Evolutionary conservation across 35 echinoderm and acorn worm species (phyloP).

Genomic region (Stichopus chloronotus): DNA sequence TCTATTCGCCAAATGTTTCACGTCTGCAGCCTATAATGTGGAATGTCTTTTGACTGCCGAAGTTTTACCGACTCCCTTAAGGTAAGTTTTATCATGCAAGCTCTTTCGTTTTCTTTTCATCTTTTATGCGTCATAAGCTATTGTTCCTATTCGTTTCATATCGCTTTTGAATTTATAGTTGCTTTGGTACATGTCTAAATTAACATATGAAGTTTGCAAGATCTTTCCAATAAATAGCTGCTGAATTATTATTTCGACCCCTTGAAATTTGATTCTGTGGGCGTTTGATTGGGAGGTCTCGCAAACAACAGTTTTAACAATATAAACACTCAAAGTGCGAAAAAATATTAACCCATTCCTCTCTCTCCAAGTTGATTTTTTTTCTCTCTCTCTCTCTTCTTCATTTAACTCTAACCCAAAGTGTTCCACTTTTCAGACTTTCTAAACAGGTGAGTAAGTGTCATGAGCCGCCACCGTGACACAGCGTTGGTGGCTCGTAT

Average conservation of each 20-base stretch:
- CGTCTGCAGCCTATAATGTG: slow-evolving; percentile 45
- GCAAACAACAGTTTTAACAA: too few species aligned
- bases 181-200: neutral
- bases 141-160: neutral
- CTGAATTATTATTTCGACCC: neutral
- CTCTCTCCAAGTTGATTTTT: neutral
- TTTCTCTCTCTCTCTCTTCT: neutral
- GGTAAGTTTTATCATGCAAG: neutral
- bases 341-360: neutral
- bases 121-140: too few species aligned
- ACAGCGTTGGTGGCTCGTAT: neutral
- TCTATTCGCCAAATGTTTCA: slow-evolving; percentile 39
- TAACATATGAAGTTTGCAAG: neutral
- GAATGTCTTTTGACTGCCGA: slow-evolving; percentile 43
- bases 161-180: neutral
- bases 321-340: neutral
- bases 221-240: neutral
- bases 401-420: neutral
- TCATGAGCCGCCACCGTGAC: neutral
- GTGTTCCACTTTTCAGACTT: neutral
- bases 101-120: too few species aligned
- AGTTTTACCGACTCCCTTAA: slow-evolving; percentile 33
- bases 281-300: neutral
- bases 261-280: neutral
- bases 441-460: neutral